Evolutionary conservation across 2,797 vertebrate genomes (phyloP).

Genomic region (Sebastes alutus): DNA sequence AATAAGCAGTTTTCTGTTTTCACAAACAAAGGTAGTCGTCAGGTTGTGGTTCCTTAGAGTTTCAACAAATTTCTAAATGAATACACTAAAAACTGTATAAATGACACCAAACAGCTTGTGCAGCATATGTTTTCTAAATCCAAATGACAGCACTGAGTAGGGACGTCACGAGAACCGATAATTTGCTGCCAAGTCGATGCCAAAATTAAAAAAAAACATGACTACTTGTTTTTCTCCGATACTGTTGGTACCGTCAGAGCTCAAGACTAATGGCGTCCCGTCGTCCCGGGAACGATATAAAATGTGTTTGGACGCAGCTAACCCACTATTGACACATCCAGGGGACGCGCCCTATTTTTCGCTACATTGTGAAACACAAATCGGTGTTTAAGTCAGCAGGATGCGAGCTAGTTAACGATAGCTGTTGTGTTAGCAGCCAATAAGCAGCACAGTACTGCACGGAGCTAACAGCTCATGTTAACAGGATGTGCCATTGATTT

Average conservation of each 20-base stretch:
- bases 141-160: neutral
- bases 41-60: neutral
- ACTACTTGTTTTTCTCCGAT: neutral
- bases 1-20: neutral
- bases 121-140: conserved; percentile 1
- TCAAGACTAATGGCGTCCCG: neutral
- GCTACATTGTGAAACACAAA: no score
- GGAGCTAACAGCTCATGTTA: no score
- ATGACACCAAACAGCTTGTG: neutral
- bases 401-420: no score
- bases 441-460: no score
- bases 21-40: neutral
- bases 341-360: no score
- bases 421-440: no score
- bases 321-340: neutral
- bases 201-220: neutral
- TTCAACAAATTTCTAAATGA: neutral
- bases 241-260: neutral
- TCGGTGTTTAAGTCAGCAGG: no score
- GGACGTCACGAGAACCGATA: neutral
- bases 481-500: no score
- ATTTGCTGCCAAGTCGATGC: neutral
- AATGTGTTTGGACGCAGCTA: neutral
- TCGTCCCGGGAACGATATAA: neutral
- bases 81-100: neutral